These are phyloP conservation scores for Caiman crocodilus DNA, from an alignment of 2,797 vertebrate genomes.

Conservation along the genomic window DNA sequence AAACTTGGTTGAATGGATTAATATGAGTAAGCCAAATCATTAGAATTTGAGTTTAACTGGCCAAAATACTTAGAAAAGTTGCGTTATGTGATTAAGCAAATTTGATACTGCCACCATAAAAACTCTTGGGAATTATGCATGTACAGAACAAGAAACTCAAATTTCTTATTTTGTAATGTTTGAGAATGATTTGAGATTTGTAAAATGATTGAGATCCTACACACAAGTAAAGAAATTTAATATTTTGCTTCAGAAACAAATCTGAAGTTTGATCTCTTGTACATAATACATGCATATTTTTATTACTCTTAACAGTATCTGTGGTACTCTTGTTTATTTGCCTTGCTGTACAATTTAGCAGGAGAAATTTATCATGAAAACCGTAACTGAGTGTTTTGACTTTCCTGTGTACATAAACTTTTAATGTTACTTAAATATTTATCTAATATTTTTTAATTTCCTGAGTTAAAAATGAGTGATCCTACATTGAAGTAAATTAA, in stretches of 20 bases:
- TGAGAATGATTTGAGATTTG: not conserved
- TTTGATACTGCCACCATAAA: not conserved
- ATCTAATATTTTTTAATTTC: slow-evolving; percentile 17
- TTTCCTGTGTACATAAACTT: slow-evolving; percentile 47
- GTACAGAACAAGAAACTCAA: not conserved
- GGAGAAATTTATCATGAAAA: not conserved
- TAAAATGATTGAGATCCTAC: not conserved
- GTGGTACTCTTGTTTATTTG: too few species aligned
- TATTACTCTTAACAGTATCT: not conserved
- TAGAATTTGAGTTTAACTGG: not conserved
- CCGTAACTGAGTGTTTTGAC: not conserved
- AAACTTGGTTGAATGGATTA: too few species aligned
- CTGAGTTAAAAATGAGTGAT: slow-evolving; percentile 43
- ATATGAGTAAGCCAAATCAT: not conserved
- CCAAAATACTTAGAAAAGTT: not conserved
- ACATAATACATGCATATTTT: not conserved
- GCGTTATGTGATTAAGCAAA: not conserved
- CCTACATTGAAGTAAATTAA: slow-evolving; percentile 2
- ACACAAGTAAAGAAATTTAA: not conserved
- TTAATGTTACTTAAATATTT: slow-evolving; percentile 9
- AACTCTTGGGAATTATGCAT: not conserved
- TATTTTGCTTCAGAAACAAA: not conserved
- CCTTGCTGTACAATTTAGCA: too few species aligned
- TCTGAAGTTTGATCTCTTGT: not conserved
- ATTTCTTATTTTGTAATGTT: not conserved